phyloP scores from a whole-genome alignment of 2,797 vertebrate species.

The Carcharodon carcharias region DNA sequence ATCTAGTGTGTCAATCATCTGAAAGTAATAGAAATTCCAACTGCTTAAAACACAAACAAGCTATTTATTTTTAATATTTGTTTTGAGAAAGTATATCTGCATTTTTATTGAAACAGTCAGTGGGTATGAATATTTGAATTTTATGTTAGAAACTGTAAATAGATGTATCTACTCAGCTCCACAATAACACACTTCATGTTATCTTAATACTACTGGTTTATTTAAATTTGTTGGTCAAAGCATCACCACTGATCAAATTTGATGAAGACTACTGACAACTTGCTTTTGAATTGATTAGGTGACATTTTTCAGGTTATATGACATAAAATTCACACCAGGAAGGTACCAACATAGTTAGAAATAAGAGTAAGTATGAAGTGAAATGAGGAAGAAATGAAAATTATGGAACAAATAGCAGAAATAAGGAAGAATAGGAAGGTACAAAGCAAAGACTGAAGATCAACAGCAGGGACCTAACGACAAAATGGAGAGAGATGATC shows the following conservation, averaged over 20 bases:
- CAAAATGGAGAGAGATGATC: not conserved
- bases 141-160: not conserved
- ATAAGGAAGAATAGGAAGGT: not conserved
- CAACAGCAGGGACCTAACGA: not conserved
- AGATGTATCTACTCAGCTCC: not conserved
- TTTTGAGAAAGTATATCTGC: not conserved
- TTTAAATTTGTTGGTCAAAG: not conserved
- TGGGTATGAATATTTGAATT: not conserved
- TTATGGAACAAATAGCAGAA: not conserved
- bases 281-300: not conserved
- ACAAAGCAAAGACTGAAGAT: not conserved
- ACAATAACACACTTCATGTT: not conserved
- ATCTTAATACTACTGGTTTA: not conserved
- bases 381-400: not conserved
- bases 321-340: not conserved
- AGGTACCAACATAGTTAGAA: not conserved
- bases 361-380: not conserved
- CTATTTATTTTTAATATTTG: slow-evolving; percentile 4
- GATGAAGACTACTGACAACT: not conserved
- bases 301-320: not conserved
- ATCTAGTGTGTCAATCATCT: slow-evolving; percentile 11
- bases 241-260: not conserved
- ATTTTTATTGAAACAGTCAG: not conserved
- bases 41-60: not conserved
- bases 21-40: slow-evolving; percentile 31